Evolutionary conservation across 1,140 invertebrate genomes (phyloP).

Genomic region (Drosophila suzukii): DNA sequence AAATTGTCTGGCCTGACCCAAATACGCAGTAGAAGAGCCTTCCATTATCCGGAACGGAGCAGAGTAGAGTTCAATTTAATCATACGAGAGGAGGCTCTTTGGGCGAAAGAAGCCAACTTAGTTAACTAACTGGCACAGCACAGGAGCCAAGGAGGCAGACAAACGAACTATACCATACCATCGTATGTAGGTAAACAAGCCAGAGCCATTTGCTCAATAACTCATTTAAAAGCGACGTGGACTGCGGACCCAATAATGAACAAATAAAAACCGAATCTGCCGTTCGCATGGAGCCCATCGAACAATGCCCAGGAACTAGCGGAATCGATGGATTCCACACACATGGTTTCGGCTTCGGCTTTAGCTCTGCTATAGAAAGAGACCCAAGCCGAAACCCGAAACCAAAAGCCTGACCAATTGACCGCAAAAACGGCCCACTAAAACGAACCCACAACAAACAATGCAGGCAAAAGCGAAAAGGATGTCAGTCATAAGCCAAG

Average conservation of each 20-base stretch:
- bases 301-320: constrained; percentile 70
- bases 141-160: constrained; percentile 38
- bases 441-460: constrained; percentile 49
- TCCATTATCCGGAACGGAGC: constrained; percentile 31
- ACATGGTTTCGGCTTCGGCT: constrained; percentile 24
- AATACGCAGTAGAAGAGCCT: constrained; percentile 31
- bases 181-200: constrained; percentile 69
- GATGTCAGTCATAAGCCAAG: constrained; percentile 80
- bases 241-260: constrained; percentile 69
- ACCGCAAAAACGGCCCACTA: constrained; percentile 63
- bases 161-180: constrained; percentile 16
- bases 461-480: constrained; percentile 77
- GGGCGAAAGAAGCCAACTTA: constrained; percentile 39
- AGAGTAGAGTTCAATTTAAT: constrained; percentile 56
- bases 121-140: constrained; percentile 57
- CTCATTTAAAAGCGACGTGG: constrained; percentile 79
- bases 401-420: constrained; percentile 66
- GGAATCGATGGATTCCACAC: constrained; percentile 45
- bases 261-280: constrained; percentile 80
- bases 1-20: constrained; percentile 48
- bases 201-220: constrained; percentile 74
- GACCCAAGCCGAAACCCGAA: constrained; percentile 1
- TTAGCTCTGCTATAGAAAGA: not conserved
- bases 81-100: constrained; percentile 22
- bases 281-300: constrained; percentile 53